phyloP scores from a whole-genome alignment of 2,113 vertebrate species.

The Cochlearius cochlearius region DNA sequence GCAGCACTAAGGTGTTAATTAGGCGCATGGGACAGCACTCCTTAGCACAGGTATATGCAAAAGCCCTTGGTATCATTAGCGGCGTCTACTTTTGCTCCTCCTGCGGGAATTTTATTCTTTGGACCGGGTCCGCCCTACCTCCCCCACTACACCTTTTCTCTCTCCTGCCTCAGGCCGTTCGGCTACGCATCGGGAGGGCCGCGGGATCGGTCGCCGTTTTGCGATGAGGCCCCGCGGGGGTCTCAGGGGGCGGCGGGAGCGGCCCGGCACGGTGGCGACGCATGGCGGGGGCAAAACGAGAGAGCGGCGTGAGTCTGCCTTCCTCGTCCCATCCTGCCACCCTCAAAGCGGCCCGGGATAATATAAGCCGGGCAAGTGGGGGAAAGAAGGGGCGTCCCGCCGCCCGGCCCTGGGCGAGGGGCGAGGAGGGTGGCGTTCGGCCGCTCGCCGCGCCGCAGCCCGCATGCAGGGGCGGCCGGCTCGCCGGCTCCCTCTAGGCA shows the following conservation, averaged over 20 bases:
- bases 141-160: accelerated
- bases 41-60: accelerated
- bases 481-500: not conserved
- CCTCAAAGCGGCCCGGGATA: too few relatives aligned
- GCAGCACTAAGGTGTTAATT: not conserved
- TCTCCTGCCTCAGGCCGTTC: not conserved
- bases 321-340: too few relatives aligned
- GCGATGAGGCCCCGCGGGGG: too few relatives aligned
- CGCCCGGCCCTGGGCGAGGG: accelerated
- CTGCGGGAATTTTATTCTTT: not conserved
- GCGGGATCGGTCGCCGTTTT: not conserved
- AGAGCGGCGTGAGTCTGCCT: not conserved
- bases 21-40: not conserved
- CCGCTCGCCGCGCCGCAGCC: too few relatives aligned
- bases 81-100: accelerated
- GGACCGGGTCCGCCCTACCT: not conserved
- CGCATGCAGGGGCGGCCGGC: not conserved
- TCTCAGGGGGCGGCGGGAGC: not conserved
- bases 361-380: accelerated
- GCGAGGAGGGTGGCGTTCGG: too few relatives aligned
- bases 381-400: not conserved
- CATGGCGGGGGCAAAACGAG: not conserved
- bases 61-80: not conserved
- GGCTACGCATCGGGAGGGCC: accelerated
- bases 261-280: not conserved